These are phyloP conservation scores for Cephonodes hylas DNA, from an alignment of 2,888 invertebrate genomes.

Conservation along the genomic window DNA sequence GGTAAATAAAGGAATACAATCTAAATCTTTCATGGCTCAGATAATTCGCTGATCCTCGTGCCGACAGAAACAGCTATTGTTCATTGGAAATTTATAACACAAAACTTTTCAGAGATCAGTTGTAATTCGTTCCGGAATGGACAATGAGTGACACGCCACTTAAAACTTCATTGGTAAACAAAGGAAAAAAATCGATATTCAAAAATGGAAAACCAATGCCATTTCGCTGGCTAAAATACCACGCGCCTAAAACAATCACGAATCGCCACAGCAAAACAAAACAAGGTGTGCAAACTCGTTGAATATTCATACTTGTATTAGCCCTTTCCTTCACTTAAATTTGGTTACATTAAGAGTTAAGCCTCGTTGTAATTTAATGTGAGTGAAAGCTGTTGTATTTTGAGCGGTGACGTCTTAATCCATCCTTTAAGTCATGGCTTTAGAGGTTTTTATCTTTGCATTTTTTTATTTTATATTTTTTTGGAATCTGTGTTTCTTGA, in stretches of 20 bases:
- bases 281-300: background rate
- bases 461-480: no score
- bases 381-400: background rate
- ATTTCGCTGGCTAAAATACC: background rate
- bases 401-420: background rate
- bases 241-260: background rate
- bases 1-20: no score
- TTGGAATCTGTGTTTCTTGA: no score
- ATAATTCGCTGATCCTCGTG: no score
- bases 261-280: background rate
- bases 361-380: background rate
- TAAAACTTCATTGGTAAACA: no score
- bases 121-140: no score
- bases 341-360: background rate
- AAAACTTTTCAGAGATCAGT: no score
- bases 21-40: no score
- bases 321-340: constrained; percentile 5
- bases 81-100: no score
- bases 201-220: background rate
- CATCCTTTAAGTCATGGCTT: background rate
- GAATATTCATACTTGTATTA: constrained; percentile 1
- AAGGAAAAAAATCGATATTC: background rate
- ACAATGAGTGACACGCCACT: no score
- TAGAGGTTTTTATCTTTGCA: no score
- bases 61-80: no score